phyloP scores from a whole-genome alignment of 2,797 vertebrate genomes.

The Knipowitschia caucasica region DNA sequence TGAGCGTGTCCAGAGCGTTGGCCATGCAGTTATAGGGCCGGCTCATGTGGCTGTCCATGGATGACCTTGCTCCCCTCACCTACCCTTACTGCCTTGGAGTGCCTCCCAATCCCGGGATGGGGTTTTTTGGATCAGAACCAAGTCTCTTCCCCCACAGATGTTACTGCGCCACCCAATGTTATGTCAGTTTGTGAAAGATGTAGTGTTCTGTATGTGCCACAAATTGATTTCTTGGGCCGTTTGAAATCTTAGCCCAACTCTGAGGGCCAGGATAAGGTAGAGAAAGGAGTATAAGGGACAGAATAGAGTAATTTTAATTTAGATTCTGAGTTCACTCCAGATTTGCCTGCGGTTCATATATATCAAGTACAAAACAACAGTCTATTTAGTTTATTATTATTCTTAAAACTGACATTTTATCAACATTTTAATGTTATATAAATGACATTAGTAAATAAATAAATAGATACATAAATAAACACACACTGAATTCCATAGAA shows the following conservation, averaged over 20 bases:
- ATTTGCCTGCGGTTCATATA: too few relatives aligned
- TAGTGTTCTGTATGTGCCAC: conserved; percentile 34
- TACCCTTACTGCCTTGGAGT: conserved; percentile 81
- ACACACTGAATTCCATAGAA: too few relatives aligned
- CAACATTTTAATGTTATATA: too few relatives aligned
- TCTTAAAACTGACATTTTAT: too few relatives aligned
- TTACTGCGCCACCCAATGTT: conserved; percentile 78
- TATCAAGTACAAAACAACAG: too few relatives aligned
- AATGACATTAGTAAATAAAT: too few relatives aligned
- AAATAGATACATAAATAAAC: too few relatives aligned
- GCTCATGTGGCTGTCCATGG: conserved; percentile 78
- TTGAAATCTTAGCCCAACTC: neutral
- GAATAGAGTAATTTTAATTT: too few relatives aligned
- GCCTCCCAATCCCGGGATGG: conserved; percentile 81
- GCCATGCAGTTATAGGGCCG: conserved; percentile 68
- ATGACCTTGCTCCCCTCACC: conserved; percentile 84
- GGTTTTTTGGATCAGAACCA: conserved; percentile 80
- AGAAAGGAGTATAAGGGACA: too few relatives aligned
- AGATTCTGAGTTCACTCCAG: too few relatives aligned
- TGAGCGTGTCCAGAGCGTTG: conserved; percentile 63
- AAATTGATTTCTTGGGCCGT: conserved; percentile 5
- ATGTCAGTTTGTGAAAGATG: conserved; percentile 77
- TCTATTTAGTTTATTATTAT: too few relatives aligned
- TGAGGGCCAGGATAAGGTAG: neutral
- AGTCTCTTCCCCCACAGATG: conserved; percentile 83